Evolutionary conservation across 2,888 invertebrate species (phyloP).

Genomic region (Petrolisthes manimaculis): DNA sequence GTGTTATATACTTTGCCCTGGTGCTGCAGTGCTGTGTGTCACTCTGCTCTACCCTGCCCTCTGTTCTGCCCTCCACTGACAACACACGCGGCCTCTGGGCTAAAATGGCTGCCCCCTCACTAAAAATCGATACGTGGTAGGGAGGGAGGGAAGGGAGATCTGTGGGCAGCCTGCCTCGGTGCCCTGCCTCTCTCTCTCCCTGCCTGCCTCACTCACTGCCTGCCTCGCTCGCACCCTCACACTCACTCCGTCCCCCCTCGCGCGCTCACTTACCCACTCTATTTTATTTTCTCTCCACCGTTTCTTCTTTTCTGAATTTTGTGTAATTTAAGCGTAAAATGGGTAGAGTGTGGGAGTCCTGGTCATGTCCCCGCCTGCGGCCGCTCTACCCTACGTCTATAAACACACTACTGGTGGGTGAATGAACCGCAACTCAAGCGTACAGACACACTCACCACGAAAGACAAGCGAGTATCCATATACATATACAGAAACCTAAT

Average conservation of each 20-base stretch:
- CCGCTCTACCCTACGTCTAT: conserved; percentile 16
- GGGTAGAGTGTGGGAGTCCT: conserved; percentile 11
- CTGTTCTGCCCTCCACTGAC: no score
- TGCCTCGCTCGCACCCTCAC: not conserved
- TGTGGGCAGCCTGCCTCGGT: conserved; percentile 9
- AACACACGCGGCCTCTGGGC: not conserved
- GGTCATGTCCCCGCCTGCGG: conserved; percentile 1
- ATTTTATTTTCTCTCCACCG: not conserved
- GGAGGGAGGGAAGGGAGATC: conserved; percentile 15
- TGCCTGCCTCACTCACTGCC: not conserved
- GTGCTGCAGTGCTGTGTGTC: not conserved
- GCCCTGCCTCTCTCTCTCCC: not conserved
- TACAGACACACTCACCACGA: conserved; percentile 3
- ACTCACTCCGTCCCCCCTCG: not conserved
- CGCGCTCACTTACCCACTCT: conserved; percentile 7
- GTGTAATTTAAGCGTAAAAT: conserved; percentile 1
- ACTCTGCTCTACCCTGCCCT: not conserved
- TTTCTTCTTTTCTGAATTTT: not conserved
- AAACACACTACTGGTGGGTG: conserved; percentile 16
- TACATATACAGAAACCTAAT: not conserved
- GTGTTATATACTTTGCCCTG: not conserved
- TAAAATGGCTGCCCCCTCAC: conserved; percentile 18
- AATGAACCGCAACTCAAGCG: conserved; percentile 18
- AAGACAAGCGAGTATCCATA: not conserved
- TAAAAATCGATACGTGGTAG: conserved; percentile 16